Percentiles rank a stretch among this genome's conserved stretches.
phyloP scores from a whole-genome alignment of 2,888 invertebrate species.

The Oasisia sp. region DNA sequence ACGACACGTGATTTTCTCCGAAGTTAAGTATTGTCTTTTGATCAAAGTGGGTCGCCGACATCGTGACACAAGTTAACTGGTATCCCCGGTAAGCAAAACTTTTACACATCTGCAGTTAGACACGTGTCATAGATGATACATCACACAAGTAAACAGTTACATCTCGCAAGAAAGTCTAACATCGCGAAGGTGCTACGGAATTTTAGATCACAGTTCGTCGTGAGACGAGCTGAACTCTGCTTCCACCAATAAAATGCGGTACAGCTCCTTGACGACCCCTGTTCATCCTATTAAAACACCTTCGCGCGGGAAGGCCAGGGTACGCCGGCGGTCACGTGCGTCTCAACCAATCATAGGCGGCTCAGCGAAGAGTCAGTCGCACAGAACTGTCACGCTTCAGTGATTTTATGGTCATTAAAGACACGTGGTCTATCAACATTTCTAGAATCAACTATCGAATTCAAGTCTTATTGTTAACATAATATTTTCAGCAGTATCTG shows the following conservation, averaged over 20 bases:
- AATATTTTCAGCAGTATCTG: neutral
- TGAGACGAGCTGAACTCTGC: neutral
- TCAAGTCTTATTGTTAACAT: neutral
- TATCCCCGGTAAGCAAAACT: neutral
- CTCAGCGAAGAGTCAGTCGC: neutral
- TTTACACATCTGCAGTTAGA: neutral
- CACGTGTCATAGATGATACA: neutral
- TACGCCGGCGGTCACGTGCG: neutral
- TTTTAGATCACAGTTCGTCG: neutral
- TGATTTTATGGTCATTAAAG: neutral
- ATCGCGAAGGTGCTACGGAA: neutral
- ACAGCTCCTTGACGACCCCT: neutral
- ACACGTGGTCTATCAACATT: neutral
- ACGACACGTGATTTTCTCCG: neutral
- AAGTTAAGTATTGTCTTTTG: neutral
- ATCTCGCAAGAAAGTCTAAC: neutral
- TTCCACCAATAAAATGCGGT: neutral
- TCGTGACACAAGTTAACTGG: neutral
- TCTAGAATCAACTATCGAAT: neutral
- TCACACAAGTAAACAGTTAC: neutral
- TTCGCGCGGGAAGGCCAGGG: neutral
- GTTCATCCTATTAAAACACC: neutral
- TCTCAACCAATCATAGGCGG: neutral
- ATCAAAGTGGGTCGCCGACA: neutral
- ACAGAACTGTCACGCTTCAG: neutral